A percentile compares a stretch with the other conserved stretches of the same genome.
These are phyloP conservation scores for Achlya flavicornis DNA, from an alignment of 2,888 invertebrate genomes.

Conservation along the genomic window DNA sequence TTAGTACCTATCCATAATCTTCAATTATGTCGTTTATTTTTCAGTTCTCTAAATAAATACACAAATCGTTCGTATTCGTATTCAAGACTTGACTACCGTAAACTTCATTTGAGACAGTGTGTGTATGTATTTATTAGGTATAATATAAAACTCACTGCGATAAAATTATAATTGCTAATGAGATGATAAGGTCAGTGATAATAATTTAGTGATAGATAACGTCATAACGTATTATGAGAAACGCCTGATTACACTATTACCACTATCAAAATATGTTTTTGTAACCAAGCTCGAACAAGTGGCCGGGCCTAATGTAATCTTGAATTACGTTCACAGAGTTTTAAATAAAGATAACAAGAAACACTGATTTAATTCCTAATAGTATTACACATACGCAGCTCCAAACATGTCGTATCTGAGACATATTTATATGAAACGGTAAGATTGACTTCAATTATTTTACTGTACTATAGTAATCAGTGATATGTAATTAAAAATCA, in stretches of 20 bases:
- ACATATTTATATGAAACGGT: constrained; percentile 62
- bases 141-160: neutral
- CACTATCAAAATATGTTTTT: neutral
- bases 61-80: no score
- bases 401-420: constrained; percentile 63
- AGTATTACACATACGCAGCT: constrained; percentile 19
- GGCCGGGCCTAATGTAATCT: neutral
- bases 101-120: no score
- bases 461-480: neutral
- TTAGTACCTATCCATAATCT: no score
- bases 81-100: no score
- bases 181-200: constrained; percentile 40
- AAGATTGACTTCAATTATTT: constrained; percentile 33
- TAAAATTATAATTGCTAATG: constrained; percentile 29
- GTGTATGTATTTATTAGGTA: no score
- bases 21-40: no score
- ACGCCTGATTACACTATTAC: neutral
- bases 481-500: no score
- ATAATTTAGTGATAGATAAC: constrained; percentile 34
- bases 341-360: constrained; percentile 37
- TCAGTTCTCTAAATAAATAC: no score
- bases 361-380: constrained; percentile 41
- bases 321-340: neutral
- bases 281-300: neutral
- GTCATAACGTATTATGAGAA: constrained; percentile 13